Base-by-base conservation (phyloP, 2,888 invertebrate species). In the Cylindroiulus punctatus region DNA sequence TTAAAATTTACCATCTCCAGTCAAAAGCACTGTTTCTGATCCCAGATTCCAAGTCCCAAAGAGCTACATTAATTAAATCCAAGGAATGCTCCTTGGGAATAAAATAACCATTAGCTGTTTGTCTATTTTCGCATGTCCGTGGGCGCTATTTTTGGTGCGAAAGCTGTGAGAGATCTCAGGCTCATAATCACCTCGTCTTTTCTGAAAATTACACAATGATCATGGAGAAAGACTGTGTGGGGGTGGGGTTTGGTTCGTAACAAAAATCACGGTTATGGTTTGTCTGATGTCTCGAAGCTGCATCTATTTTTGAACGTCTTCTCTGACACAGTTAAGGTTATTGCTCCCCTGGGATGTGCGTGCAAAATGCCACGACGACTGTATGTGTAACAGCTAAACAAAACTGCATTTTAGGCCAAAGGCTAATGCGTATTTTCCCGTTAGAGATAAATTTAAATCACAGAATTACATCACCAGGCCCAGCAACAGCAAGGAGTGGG, bases 391-490 rank as follows among this genome's bases (percentile, higher is more conserved):
- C 22, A 30, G 76, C 76, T 14, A 30, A 76, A 76, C 76, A 76
- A 76, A 76, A 14, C 30, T 76, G 12, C 4, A 76, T 76, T 76
- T 76, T 76, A 76, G 30, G 30, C 30, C 30, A 76, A 76, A 76
- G 76, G 30, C 76, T 76, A 76, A 26, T 30, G 76, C 76, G 76
- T 30, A 30, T 30, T 76, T 76, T 76, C 76, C 76, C 76, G 76
- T 76, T 76, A 76, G 26, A 26, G 76, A 76, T 76, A 76, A 76
- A 76, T 76, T 76, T 76, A 76, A 30, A 76, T 30, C 76, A 76
- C 76, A 76, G 76, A 30, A 30, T 76, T 30, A 76, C 76, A 76
- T 76, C 76, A 76, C 1, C 10, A 57, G 26, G 76, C 76, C 76
- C 30, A 76, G 76, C 76, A 76, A 76, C 76, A 76, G 76, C 0